Evolutionary conservation across 2,888 invertebrate species (phyloP).

Genomic region (Scrobipalpa costella): DNA sequence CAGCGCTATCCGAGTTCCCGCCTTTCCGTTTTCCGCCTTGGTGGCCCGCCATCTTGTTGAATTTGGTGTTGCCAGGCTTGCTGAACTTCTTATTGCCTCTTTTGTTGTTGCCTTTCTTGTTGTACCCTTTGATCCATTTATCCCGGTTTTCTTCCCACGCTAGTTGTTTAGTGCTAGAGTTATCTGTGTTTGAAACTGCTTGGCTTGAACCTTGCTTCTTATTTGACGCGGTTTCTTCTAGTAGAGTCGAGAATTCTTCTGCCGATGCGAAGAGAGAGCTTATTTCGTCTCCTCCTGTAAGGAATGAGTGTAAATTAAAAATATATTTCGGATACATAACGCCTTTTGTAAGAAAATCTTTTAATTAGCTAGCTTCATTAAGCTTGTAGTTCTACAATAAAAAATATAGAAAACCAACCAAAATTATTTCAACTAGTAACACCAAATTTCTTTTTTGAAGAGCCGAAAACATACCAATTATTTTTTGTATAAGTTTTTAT

Average conservation of each 20-base stretch:
- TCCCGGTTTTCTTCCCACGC: slow-evolving; percentile 90
- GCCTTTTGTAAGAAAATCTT: too few species aligned
- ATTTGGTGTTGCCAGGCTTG: slow-evolving; percentile 44
- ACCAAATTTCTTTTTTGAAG: too few species aligned
- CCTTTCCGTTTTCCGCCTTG: slow-evolving; percentile 58
- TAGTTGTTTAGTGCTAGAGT: slow-evolving; percentile 88
- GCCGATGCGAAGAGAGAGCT: slow-evolving; percentile 89
- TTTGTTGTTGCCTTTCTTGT: slow-evolving; percentile 63
- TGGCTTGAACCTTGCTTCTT: slow-evolving; percentile 84
- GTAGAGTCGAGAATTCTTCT: slow-evolving; percentile 92
- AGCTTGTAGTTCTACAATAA: too few species aligned
- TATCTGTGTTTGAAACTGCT: slow-evolving; percentile 87
- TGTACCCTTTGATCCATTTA: slow-evolving; percentile 82
- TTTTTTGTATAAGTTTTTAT: too few species aligned
- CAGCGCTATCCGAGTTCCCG: slow-evolving; percentile 45
- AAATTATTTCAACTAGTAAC: too few species aligned
- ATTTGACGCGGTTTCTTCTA: slow-evolving; percentile 90
- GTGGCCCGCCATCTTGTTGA: slow-evolving; percentile 47
- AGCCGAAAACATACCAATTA: too few species aligned
- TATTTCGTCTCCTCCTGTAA: slow-evolving; percentile 73
- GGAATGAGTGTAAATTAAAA: slow-evolving; percentile 7
- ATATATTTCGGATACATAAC: slow-evolving; percentile 8
- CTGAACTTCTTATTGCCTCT: slow-evolving; percentile 41
- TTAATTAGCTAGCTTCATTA: too few species aligned
- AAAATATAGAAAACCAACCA: too few species aligned